A percentile compares a stretch with the other conserved stretches of the same genome.
These are phyloP conservation scores for Drosophila testacea DNA, from an alignment of 2,888 invertebrate genomes.

Conservation along the genomic window DNA sequence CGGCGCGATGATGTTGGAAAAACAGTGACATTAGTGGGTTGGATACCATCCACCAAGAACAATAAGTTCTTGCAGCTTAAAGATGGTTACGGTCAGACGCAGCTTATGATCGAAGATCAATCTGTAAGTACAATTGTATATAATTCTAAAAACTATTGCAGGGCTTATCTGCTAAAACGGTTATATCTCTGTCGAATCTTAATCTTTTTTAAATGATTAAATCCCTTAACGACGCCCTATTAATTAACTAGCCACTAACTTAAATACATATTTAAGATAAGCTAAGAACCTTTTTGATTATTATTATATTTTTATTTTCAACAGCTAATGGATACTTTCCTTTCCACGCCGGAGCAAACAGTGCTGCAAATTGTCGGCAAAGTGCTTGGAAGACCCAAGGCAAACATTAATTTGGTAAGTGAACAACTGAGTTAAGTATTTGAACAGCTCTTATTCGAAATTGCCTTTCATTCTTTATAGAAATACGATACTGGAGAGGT, in stretches of 20 bases:
- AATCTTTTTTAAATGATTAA: no score
- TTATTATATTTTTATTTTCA: not conserved
- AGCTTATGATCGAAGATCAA: slow-evolving; percentile 84
- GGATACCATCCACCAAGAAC: slow-evolving; percentile 83
- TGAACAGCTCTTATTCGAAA: no score
- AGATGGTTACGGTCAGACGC: slow-evolving; percentile 85
- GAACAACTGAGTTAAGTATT: rapidly evolving
- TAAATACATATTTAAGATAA: not conserved
- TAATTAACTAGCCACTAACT: no score
- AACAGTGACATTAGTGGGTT: slow-evolving; percentile 84
- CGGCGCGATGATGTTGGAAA: slow-evolving; percentile 83
- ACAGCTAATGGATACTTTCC: slow-evolving; percentile 69
- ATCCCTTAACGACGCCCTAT: no score
- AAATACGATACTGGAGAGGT: slow-evolving; percentile 88
- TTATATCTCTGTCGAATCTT: no score
- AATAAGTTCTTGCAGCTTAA: slow-evolving; percentile 85
- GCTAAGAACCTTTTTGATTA: no score
- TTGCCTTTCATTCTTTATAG: slow-evolving; percentile 51
- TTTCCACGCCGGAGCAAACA: slow-evolving; percentile 77
- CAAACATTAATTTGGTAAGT: slow-evolving; percentile 83
- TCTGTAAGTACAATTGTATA: slow-evolving; percentile 55
- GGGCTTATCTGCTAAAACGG: no score
- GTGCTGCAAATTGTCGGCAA: slow-evolving; percentile 84
- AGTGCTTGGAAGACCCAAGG: slow-evolving; percentile 83
- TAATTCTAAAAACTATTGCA: no score